phyloP scores from a whole-genome alignment of 2,113 vertebrate species.

The Tachysurus fulvidraco region DNA sequence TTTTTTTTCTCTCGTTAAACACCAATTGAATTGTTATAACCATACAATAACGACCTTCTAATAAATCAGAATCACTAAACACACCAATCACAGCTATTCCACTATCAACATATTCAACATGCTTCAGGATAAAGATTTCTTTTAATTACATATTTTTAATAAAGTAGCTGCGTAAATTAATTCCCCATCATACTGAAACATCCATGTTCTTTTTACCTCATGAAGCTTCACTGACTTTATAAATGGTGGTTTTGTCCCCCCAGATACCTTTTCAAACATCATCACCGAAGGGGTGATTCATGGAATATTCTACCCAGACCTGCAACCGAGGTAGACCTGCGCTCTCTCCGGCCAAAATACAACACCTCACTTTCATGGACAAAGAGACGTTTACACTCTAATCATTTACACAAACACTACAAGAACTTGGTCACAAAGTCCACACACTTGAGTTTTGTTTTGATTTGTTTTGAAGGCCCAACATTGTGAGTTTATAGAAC shows the following conservation, averaged over 20 bases:
- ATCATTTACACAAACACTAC: conserved; percentile 33
- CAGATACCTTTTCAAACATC: conserved; percentile 70
- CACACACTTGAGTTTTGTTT: not conserved
- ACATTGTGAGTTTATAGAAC: conserved; percentile 2
- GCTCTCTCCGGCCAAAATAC: not conserved
- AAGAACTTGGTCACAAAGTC: not conserved
- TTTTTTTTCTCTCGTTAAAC: too few relatives aligned
- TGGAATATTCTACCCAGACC: conserved; percentile 76
- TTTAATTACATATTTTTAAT: not conserved
- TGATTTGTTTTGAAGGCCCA: not conserved
- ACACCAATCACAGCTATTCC: not conserved
- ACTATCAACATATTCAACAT: not conserved
- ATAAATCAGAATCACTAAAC: not conserved
- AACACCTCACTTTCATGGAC: not conserved
- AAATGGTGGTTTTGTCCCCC: not conserved
- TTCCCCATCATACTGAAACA: not conserved
- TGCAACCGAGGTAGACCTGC: conserved; percentile 73
- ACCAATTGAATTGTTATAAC: too few relatives aligned
- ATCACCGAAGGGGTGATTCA: conserved; percentile 78
- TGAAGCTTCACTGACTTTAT: not conserved
- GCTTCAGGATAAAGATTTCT: not conserved
- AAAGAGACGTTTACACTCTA: conserved; percentile 33
- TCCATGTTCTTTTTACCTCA: not conserved
- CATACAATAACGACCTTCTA: not conserved
- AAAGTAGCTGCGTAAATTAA: not conserved